Conservation (phyloP, 2,113 vertebrate genomes). For the Pogona vitticeps region DNA sequence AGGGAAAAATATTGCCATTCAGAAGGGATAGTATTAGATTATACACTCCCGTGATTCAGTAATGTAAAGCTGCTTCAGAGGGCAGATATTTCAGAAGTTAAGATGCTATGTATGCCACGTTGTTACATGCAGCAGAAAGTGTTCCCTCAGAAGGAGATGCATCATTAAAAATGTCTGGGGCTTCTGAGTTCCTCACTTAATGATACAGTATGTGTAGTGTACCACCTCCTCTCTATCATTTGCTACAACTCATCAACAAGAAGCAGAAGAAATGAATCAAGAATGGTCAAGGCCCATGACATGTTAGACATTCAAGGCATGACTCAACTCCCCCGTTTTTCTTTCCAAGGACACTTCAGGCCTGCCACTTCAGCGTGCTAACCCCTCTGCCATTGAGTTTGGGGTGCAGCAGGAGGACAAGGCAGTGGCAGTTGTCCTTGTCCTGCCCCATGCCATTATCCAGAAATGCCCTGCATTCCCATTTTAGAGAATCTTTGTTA, state of each 20-base stretch:
- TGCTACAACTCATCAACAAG: not conserved
- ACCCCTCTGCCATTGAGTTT: not conserved
- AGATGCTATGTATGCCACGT: not conserved
- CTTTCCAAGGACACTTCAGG: not conserved
- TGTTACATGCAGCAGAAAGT: not conserved
- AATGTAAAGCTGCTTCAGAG: not conserved
- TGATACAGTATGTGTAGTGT: not conserved
- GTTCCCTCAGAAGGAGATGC: not conserved
- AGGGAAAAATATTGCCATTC: not conserved
- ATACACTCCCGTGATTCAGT: not conserved
- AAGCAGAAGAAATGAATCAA: not conserved
- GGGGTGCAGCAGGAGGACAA: not conserved
- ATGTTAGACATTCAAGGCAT: not conserved
- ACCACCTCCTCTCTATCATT: not conserved
- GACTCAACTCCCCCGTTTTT: not conserved
- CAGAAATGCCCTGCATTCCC: not conserved
- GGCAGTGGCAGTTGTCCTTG: not conserved
- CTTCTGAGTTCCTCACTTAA: not conserved
- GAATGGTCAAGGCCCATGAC: not conserved
- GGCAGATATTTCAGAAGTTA: not conserved
- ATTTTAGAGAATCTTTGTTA: not conserved
- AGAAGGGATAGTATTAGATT: not conserved
- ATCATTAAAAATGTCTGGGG: not conserved
- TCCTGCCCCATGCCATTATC: not conserved
- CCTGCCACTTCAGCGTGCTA: not conserved